Evolutionary conservation across 2,888 invertebrate species (phyloP), one percentile per base, ranked within the genome.

Genomic region (Bedellia somnulentella): DNA sequence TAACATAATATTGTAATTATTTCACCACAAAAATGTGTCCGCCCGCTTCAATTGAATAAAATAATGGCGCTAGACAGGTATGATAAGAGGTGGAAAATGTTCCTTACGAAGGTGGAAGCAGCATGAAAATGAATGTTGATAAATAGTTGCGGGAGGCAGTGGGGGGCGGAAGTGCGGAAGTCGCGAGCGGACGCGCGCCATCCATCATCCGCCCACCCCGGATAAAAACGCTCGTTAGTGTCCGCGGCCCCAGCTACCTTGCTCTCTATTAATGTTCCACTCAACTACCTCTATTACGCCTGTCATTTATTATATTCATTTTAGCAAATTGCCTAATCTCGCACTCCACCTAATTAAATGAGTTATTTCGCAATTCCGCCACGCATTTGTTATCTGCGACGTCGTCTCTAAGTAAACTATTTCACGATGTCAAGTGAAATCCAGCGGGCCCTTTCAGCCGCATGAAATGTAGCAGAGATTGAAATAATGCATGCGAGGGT

Each of bases 211-310:
- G 56, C 64, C 66, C 66, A 67, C 61, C 67, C 59, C 58, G 67
- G 62, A 64, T 70, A 73, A 75, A 75, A 75, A 75, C 73, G 70
- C 68, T 75, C 73, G 71, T 75, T 75, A 75, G 67, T 51, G 46
- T 41, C 38, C 41, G 41, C 38, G 43, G 40, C 39, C 38, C 43
- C 37, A 37, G 49, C 57, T 57, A 62, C 68, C 64, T 62, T 66
- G 57, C 56, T 57, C 66, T 67, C 71, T 75, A 71, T 73, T 73
- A 75, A 71, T 71, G 71, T 62, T 63, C 58, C 60, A 64, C 73
- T 67, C 70, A 63, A 70, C 61, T 59, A 57, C 68, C 61, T 64
- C 68, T 75, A 71, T 75, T 73, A 71, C 68, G 56, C 51, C 60
- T 63, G 61, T 67, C 73, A 68, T 75, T 75, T 71, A 61, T 71